Percentiles rank a stretch among this genome's conserved stretches.
These are phyloP conservation scores for Magallana nippona DNA, from an alignment of 2,888 invertebrate genomes.

Conservation along the genomic window DNA sequence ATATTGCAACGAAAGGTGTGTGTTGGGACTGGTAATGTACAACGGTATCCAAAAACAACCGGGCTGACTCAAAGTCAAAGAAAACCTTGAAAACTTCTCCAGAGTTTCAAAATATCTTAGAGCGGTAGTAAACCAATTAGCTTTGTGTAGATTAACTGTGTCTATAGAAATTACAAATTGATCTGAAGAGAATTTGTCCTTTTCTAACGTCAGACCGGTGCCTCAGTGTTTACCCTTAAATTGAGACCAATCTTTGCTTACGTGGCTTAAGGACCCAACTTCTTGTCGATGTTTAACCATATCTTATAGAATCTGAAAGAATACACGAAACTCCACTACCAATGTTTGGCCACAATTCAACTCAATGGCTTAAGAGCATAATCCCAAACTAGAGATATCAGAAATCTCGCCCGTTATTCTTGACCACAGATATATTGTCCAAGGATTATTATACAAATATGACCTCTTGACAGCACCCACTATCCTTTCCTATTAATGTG, in stretches of 20 bases:
- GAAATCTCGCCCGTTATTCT: not conserved
- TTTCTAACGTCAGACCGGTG: slow-evolving; percentile 1
- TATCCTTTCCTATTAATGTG: not conserved
- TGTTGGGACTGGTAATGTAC: not conserved
- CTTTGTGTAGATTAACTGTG: not conserved
- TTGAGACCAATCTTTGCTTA: slow-evolving; percentile 16
- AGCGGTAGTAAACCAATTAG: not conserved
- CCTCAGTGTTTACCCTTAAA: not conserved
- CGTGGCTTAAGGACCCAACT: not conserved
- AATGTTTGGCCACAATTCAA: slow-evolving; percentile 8
- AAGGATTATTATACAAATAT: not conserved
- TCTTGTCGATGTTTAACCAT: slow-evolving; percentile 13
- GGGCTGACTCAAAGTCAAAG: not conserved
- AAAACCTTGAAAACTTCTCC: not conserved
- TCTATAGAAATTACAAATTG: slow-evolving; percentile 23
- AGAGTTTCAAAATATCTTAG: not conserved
- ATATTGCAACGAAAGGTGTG: too few relatives aligned
- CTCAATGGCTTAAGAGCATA: not conserved
- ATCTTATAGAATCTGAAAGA: not conserved
- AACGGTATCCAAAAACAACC: not conserved
- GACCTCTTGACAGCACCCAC: not conserved
- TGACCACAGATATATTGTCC: not conserved
- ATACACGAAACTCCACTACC: not conserved
- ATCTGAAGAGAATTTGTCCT: slow-evolving; percentile 8
- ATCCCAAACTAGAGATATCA: not conserved